A percentile compares a stretch with the other conserved stretches of the same genome.
These are phyloP conservation scores for Labeo catla DNA, from an alignment of 2,113 vertebrate species.

Conservation along the genomic window DNA sequence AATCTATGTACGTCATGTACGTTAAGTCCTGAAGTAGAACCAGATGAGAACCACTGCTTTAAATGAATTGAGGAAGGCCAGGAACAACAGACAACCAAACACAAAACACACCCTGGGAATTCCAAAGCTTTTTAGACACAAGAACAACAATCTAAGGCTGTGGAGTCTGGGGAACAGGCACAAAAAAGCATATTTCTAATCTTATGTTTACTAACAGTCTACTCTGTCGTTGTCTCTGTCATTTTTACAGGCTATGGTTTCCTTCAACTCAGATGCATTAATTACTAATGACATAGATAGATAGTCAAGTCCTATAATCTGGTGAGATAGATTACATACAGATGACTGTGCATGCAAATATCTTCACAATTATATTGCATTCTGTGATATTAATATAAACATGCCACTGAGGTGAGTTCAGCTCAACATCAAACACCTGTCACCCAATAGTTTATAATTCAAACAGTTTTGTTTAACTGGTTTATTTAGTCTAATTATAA, in stretches of 20 bases:
- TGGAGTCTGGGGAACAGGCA: background rate
- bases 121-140: background rate
- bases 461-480: background rate
- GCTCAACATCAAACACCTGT: conserved; percentile 27
- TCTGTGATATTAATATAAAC: background rate
- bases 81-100: conserved; percentile 8
- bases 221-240: background rate
- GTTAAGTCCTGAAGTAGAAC: background rate
- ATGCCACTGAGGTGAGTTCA: background rate
- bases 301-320: background rate
- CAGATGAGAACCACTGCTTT: background rate
- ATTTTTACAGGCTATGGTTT: background rate
- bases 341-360: background rate
- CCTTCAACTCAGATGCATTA: background rate
- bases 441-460: background rate
- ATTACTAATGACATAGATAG: background rate
- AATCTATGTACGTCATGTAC: background rate
- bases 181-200: background rate
- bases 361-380: background rate
- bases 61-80: background rate
- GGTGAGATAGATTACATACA: background rate
- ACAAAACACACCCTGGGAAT: conserved; percentile 27
- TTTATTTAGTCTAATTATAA: background rate
- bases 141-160: conserved; percentile 18
- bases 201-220: background rate